Evolutionary conservation across 2,797 vertebrate species (phyloP), one percentile per base, ranked within the genome.

Genomic region (Cyprinella venusta): DNA sequence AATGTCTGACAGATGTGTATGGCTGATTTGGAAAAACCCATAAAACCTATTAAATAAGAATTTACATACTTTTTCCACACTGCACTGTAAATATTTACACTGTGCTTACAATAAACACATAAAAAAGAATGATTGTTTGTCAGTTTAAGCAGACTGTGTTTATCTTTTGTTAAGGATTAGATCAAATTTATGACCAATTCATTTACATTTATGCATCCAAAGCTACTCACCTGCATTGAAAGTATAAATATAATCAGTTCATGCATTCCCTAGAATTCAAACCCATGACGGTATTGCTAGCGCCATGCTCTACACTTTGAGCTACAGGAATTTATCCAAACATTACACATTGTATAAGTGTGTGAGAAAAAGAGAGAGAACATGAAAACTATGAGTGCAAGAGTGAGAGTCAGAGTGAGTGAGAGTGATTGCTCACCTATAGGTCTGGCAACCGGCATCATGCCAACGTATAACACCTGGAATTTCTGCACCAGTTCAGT

Each of bases 401-500:
- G 21, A 64, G 8, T 12, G 18, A 2, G 36, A 56, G 54, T 52
- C 36, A 18, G 3, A 64, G 6, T 5, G 36, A 56, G 54, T 52
- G 42, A 18, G 3, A 64, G 6, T 30, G 26, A 65, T 69, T 16
- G 84, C 96, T 15, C 92, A 99, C 98, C 98, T 81, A 97, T 96
- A 1, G 98, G 97, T 90, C 93, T 96, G 90, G 92, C 92, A 9
- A 98, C 98, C 52, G 97, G 95, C 21, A 97, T 68, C 96, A 97
- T 96, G 87, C 98, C 98, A 83, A 99, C 84, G 88, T 99, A 99
- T 87, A 95, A 95, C 87, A 99, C 96, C 33, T 97, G 97, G 90
- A 99, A 99, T 90, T 96, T 98, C 95, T 99, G 98, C 21, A 99
- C 98, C 93, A 98, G 93, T 90, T 99, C 98, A 0, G 96, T 98